phyloP scores from a whole-genome alignment of 2,888 invertebrate genomes.

The Nomada goodeniana region DNA sequence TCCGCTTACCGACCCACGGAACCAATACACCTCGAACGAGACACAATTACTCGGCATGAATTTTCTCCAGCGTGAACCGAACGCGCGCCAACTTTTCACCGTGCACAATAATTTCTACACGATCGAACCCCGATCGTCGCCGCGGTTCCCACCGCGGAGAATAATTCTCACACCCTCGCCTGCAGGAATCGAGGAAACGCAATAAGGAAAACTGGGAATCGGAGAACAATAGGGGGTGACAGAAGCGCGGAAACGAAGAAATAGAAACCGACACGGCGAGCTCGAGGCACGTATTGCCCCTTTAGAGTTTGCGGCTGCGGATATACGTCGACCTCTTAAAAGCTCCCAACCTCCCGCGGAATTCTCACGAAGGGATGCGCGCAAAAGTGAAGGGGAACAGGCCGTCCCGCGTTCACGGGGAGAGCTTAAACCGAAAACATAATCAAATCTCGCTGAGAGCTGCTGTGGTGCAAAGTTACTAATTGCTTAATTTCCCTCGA shows the following conservation, averaged over 20 bases:
- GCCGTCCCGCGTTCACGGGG: slow-evolving; percentile 65
- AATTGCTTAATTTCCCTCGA: slow-evolving; percentile 84
- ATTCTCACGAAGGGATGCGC: slow-evolving; percentile 40
- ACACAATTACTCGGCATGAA: slow-evolving; percentile 1
- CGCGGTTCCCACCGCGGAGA: slow-evolving; percentile 4
- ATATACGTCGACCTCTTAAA: slow-evolving; percentile 69
- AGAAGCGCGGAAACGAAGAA: slow-evolving; percentile 55
- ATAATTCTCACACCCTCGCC: neutral
- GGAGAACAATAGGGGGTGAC: slow-evolving; percentile 62
- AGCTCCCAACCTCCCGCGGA: slow-evolving; percentile 49
- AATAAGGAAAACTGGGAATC: slow-evolving; percentile 58
- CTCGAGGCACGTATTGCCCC: slow-evolving; percentile 67
- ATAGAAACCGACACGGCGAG: slow-evolving; percentile 32
- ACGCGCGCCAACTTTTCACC: neutral
- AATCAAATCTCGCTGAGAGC: slow-evolving; percentile 83
- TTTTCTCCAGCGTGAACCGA: neutral
- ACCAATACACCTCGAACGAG: neutral
- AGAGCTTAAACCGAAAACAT: slow-evolving; percentile 83
- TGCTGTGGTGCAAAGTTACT: slow-evolving; percentile 83
- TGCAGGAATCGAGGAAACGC: slow-evolving; percentile 44
- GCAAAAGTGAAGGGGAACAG: slow-evolving; percentile 1
- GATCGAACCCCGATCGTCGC: slow-evolving; percentile 18
- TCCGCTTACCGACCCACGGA: no score
- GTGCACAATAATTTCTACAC: neutral
- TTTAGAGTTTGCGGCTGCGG: slow-evolving; percentile 63